These are phyloP conservation scores for Girardinus metallicus DNA, from an alignment of 2,797 vertebrate genomes.

Conservation along the genomic window DNA sequence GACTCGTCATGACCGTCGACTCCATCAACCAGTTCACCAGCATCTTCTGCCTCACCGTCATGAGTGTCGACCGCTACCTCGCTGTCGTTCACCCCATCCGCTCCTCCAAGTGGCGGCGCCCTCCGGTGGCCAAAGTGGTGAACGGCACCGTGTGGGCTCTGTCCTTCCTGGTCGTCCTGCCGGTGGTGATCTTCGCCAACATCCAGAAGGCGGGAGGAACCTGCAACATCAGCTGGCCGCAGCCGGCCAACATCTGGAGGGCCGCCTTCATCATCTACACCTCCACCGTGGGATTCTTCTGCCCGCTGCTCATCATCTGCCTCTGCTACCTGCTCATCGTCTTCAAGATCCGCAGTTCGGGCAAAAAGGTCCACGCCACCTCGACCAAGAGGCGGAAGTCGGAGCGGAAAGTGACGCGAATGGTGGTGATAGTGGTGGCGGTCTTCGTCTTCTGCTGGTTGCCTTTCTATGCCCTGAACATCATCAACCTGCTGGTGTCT, in stretches of 20 bases:
- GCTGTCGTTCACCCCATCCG: conserved; percentile 94
- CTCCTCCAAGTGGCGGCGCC: conserved; percentile 92
- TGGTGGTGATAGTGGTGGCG: conserved; percentile 96
- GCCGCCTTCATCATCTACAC: conserved; percentile 94
- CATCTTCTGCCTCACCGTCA: conserved; percentile 95
- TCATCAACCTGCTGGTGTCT: conserved; percentile 89
- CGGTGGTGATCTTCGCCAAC: conserved; percentile 90
- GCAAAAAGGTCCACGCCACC: conserved; percentile 88
- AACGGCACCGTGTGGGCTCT: conserved; percentile 90
- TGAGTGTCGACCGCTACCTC: conserved; percentile 96
- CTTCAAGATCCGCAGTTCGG: conserved; percentile 92
- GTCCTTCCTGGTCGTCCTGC: conserved; percentile 92
- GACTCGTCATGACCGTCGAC: conserved; percentile 93
- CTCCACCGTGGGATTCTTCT: conserved; percentile 92
- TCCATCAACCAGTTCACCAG: conserved; percentile 98
- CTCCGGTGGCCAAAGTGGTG: conserved; percentile 89
- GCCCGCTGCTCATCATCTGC: conserved; percentile 93
- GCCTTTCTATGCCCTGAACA: conserved; percentile 94
- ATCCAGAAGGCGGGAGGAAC: conserved; percentile 86
- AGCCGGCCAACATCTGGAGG: conserved; percentile 88
- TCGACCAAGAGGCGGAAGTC: conserved; percentile 90
- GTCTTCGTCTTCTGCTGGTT: conserved; percentile 98
- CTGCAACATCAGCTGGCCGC: conserved; percentile 96
- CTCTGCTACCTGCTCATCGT: conserved; percentile 97
- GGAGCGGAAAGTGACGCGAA: conserved; percentile 91